Percentiles rank a stretch among this genome's conserved stretches.
phyloP scores from a whole-genome alignment of 1,140 invertebrate genomes.

The Drosophila kepulauana region DNA sequence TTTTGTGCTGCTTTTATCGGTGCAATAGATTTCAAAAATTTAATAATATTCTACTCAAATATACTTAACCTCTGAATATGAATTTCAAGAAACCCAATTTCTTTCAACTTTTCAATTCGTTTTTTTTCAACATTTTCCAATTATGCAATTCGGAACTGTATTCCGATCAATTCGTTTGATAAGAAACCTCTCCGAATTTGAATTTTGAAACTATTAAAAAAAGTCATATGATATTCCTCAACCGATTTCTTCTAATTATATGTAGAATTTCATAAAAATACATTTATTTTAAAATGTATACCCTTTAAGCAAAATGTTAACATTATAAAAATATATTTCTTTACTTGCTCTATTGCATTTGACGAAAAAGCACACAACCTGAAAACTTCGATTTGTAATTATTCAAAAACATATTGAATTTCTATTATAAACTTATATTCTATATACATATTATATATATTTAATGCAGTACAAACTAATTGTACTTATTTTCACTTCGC shows the following conservation, averaged over 20 bases:
- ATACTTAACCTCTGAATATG: background rate
- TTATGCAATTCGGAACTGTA: too few relatives aligned
- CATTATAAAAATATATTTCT: background rate
- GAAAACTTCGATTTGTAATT: slow-evolving; percentile 55
- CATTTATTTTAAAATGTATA: too few relatives aligned
- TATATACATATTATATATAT: slow-evolving; percentile 39
- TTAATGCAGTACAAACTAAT: slow-evolving; percentile 58
- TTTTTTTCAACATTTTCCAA: too few relatives aligned
- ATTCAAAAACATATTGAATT: slow-evolving; percentile 53
- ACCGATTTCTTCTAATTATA: background rate
- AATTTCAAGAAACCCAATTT: too few relatives aligned
- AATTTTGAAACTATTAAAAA: background rate
- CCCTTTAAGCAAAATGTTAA: background rate
- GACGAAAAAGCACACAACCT: slow-evolving; percentile 28
- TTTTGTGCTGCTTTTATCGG: slow-evolving; percentile 35
- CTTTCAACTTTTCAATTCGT: too few relatives aligned
- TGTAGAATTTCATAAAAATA: too few relatives aligned
- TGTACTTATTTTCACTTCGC: slow-evolving; percentile 70
- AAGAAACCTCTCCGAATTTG: background rate
- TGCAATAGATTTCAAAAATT: slow-evolving; percentile 47
- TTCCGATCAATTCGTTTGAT: background rate
- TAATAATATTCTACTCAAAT: background rate
- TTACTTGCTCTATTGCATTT: slow-evolving; percentile 31
- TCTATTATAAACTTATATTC: slow-evolving; percentile 16
- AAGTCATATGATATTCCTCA: background rate